Conservation (phyloP, 2,888 invertebrate species). For the Bedellia somnulentella region DNA sequence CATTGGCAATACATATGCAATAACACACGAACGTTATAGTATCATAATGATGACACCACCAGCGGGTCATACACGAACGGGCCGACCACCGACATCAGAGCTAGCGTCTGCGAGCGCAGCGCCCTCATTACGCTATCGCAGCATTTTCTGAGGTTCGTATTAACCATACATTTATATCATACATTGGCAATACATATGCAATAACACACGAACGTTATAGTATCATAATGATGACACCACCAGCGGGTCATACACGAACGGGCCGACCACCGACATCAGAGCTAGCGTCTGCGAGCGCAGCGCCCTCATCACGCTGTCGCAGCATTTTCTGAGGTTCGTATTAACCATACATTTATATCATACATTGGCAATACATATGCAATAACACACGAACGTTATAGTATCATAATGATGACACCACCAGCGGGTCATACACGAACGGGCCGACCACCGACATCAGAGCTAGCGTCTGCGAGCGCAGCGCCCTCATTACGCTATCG, state of each 20-base stretch:
- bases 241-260: conserved; percentile 94
- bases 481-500: conserved; percentile 84
- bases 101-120: conserved; percentile 81
- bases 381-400: no score
- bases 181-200: no score
- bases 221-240: no score
- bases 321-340: conserved; percentile 81
- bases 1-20: no score
- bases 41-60: no score
- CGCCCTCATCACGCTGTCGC: conserved; percentile 87
- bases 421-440: conserved; percentile 93
- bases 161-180: no score
- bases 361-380: no score
- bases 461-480: conserved; percentile 84
- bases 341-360: no score
- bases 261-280: conserved; percentile 86
- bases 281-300: conserved; percentile 86
- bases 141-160: conserved; percentile 72
- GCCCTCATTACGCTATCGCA: conserved; percentile 90
- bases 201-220: no score
- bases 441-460: conserved; percentile 90
- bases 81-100: conserved; percentile 86
- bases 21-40: no score
- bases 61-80: conserved; percentile 96
- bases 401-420: no score